Evolutionary conservation across 2,113 vertebrate species (phyloP), one percentile per base, ranked within the genome.

Genomic region (Meleagris gallopavo): DNA sequence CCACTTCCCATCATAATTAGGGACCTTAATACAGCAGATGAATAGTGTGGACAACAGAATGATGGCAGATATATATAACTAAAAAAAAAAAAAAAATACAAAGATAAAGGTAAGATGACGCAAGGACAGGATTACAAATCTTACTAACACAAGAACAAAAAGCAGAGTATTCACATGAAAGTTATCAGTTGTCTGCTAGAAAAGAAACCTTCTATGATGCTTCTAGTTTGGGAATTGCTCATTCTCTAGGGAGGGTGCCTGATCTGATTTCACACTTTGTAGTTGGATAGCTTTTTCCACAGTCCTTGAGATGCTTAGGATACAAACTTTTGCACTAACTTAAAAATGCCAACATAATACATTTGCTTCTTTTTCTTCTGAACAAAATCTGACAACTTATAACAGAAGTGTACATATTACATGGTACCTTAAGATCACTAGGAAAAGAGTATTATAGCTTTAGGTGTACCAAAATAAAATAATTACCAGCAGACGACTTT

Each of bases 401-500:
- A 62, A 76, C 6, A 48, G 16, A 87, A 94, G 32, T 7, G 2
- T n/a, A 60, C 67, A 41, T 8, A 34, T 41, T 38, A 2, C 3
- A 48, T 2, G 4, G 55, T 18, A 64, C 54, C 13, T 3, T 2
- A 54, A 0, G 22, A 84, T 20, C 30, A 78, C 6, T 1, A 58
- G 3, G 17, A 11, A 45, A 86, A 79, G 58, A 25, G 5, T n/a
- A 46, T 9, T 48, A 18, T 1, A 74, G 10, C 19, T 81, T 64
- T 34, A 70, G 13, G 5, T 32, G 3, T 36, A 65, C 14, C 17
- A 5, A 71, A 93, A 72, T 65, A 78, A 67, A 94, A 70, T 3
- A 46, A 11, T 95, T 97, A 97, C 97, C 96, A 89, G 43, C 4
- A 45, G 61, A 89, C 29, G 80, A 81, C 20, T 60, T 40, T 64